Evolutionary conservation across 2,113 vertebrate genomes (phyloP).

Genomic region (Oryctolagus cuniculus): DNA sequence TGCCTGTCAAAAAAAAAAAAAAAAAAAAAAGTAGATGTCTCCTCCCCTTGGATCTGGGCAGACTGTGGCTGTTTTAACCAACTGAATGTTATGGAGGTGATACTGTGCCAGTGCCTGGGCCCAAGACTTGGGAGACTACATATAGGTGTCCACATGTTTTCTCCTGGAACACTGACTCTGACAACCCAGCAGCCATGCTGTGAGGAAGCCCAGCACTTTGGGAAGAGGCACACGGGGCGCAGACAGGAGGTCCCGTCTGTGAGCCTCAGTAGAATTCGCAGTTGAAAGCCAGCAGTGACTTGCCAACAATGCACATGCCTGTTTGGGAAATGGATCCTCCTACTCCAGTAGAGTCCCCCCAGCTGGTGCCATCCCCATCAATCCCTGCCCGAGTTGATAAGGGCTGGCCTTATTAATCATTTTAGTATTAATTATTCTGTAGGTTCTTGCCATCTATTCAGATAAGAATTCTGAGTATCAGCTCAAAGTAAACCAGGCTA

Average conservation of each 20-base stretch:
- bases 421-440: too few relatives aligned
- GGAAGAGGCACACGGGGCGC: background rate
- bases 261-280: too few relatives aligned
- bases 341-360: background rate
- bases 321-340: background rate
- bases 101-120: background rate
- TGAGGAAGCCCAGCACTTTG: background rate
- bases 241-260: background rate
- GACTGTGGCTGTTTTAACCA: background rate
- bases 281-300: background rate
- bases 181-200: background rate
- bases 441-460: too few relatives aligned
- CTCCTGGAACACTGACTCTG: background rate
- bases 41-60: background rate
- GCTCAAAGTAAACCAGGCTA: too few relatives aligned
- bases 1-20: too few relatives aligned
- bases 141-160: background rate
- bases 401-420: too few relatives aligned
- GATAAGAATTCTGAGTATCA: too few relatives aligned
- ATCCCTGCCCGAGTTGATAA: background rate
- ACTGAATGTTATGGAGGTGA: background rate
- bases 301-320: background rate
- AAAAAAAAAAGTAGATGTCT: too few relatives aligned
- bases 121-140: background rate
- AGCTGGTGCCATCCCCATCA: background rate